These are phyloP conservation scores for Acanthisitta chloris DNA, from an alignment of 2,113 vertebrate genomes.

Conservation along the genomic window DNA sequence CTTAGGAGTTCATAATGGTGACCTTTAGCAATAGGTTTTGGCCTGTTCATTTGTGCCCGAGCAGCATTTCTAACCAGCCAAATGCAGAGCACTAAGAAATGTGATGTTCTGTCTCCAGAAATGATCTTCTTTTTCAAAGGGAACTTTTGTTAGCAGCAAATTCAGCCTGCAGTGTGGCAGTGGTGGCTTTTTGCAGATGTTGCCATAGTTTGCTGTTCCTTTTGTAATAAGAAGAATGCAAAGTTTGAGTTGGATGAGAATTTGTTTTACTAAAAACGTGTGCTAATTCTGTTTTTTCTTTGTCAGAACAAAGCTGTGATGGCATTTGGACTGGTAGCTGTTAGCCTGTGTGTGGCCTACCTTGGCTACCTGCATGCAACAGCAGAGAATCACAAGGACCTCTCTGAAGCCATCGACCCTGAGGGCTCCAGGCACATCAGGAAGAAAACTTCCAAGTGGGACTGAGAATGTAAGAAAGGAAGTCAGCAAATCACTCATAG, in stretches of 20 bases:
- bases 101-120: neutral
- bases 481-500: neutral
- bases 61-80: neutral
- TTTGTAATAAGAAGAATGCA: neutral
- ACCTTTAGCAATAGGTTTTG: neutral
- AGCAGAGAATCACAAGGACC: conserved; percentile 85
- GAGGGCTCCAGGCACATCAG: conserved; percentile 85
- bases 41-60: neutral
- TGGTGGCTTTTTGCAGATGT: neutral
- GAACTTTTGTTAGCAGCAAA: neutral
- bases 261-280: neutral
- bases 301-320: conserved; percentile 93
- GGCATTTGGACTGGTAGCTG: conserved; percentile 84
- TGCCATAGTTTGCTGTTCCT: neutral
- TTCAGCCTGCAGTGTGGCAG: neutral
- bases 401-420: conserved; percentile 89
- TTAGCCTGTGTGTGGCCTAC: conserved; percentile 90
- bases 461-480: conserved; percentile 68
- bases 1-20: neutral
- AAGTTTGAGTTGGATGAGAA: neutral
- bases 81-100: neutral
- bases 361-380: conserved; percentile 90
- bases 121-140: neutral
- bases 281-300: neutral
- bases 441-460: conserved; percentile 91